A percentile compares a stretch with the other conserved stretches of the same genome.
Evolutionary conservation across 1,140 invertebrate species (phyloP).

Genomic region (Conopomorpha cramerella): DNA sequence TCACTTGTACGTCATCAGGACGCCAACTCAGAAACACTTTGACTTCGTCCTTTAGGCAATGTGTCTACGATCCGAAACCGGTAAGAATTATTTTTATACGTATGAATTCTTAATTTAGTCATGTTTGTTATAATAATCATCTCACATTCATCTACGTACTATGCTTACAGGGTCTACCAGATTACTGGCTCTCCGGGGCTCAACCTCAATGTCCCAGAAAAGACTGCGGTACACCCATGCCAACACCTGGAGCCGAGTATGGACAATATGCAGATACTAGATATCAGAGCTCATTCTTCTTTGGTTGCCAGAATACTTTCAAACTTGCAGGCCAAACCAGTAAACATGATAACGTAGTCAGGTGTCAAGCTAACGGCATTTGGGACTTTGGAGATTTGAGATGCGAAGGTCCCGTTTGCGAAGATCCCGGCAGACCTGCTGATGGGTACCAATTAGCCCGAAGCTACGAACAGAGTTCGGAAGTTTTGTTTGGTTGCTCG

Average conservation of each 20-base stretch:
- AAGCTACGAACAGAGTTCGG: conserved; percentile 92
- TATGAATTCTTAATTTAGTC: conserved; percentile 3
- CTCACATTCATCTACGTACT: conserved; percentile 7
- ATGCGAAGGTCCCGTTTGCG: conserved; percentile 94
- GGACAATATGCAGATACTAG: conserved; percentile 86
- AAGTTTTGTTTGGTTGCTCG: conserved; percentile 88
- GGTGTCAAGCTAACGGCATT: conserved; percentile 87
- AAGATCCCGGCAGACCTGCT: conserved; percentile 91
- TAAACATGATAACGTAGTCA: conserved; percentile 88
- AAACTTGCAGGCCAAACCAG: conserved; percentile 91
- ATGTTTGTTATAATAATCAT: conserved; percentile 5
- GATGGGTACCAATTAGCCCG: conserved; percentile 87
- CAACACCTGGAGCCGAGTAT: conserved; percentile 91
- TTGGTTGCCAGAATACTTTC: conserved; percentile 95
- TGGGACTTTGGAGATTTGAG: conserved; percentile 97
- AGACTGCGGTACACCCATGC: conserved; percentile 85
- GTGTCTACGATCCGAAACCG: conserved; percentile 92
- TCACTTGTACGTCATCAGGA: conserved; percentile 79
- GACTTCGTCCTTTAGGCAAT: conserved; percentile 85
- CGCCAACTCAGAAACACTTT: conserved; percentile 78
- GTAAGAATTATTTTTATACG: conserved; percentile 44
- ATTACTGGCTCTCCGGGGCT: conserved; percentile 90
- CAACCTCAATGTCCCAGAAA: conserved; percentile 84
- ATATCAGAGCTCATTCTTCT: conserved; percentile 92
- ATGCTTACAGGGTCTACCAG: conserved; percentile 71